Evolutionary conservation across 2,797 vertebrate genomes (phyloP).

Genomic region (Luscinia luscinia): DNA sequence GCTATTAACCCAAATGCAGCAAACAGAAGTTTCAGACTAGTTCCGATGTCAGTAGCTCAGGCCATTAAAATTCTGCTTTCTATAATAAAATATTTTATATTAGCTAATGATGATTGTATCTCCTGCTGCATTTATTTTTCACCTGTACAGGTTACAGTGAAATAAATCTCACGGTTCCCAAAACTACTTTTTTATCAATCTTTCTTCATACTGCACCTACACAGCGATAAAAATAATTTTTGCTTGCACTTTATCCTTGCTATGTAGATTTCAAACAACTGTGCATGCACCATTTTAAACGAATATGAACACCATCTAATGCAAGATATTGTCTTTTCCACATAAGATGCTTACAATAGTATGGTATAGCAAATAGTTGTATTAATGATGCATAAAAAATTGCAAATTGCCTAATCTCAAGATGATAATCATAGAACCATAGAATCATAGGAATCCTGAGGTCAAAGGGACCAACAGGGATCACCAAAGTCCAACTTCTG

Average conservation of each 20-base stretch:
- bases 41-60: neutral
- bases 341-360: neutral
- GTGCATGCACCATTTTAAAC: neutral
- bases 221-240: neutral
- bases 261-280: neutral
- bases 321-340: neutral
- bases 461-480: neutral
- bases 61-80: neutral
- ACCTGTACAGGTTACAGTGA: neutral
- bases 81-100: neutral
- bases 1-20: neutral
- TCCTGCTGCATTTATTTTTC: neutral
- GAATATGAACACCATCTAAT: neutral
- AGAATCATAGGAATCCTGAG: neutral
- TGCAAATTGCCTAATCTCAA: neutral
- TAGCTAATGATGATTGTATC: neutral
- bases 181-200: neutral
- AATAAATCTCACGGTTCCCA: neutral
- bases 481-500: accelerated
- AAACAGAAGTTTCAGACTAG: neutral
- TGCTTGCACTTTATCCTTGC: neutral
- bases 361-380: neutral
- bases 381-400: neutral
- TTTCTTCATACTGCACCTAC: neutral
- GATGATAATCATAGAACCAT: neutral